phyloP scores from a whole-genome alignment of 2,888 invertebrate species.

The Plusia festucae region DNA sequence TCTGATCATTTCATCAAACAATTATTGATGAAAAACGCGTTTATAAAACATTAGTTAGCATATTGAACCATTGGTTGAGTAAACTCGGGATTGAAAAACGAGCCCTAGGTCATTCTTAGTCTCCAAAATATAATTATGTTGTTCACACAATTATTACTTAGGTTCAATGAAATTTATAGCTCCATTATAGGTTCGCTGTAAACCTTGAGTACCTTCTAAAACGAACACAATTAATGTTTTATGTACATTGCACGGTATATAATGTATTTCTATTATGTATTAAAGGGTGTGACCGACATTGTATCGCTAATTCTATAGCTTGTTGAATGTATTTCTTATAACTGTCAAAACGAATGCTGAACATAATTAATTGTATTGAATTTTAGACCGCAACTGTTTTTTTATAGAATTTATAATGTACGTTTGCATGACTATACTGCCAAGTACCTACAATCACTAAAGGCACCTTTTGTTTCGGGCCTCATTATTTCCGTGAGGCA shows the following conservation, averaged over 20 bases:
- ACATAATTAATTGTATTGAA: background rate
- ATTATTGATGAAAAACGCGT: no score
- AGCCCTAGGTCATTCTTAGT: background rate
- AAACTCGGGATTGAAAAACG: no score
- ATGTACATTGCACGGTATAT: conserved; percentile 8
- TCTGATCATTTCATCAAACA: no score
- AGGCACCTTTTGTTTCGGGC: background rate
- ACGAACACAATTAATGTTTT: conserved; percentile 3
- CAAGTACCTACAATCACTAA: background rate
- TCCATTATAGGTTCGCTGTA: conserved; percentile 12
- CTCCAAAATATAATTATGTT: background rate
- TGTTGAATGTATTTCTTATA: background rate
- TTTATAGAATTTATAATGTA: background rate
- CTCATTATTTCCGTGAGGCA: background rate
- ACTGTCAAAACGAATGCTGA: background rate
- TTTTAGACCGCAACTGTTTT: background rate
- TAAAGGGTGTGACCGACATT: conserved; percentile 15
- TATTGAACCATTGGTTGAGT: no score
- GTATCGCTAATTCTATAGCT: conserved; percentile 19
- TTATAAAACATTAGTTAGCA: no score
- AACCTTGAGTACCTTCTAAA: conserved; percentile 37
- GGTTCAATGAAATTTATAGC: conserved; percentile 4
- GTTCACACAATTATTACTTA: conserved; percentile 3
- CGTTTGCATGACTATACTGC: background rate
- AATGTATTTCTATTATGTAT: conserved; percentile 14